These are phyloP conservation scores for Crematogaster levior DNA, from an alignment of 2,888 invertebrate genomes.

Conservation along the genomic window DNA sequence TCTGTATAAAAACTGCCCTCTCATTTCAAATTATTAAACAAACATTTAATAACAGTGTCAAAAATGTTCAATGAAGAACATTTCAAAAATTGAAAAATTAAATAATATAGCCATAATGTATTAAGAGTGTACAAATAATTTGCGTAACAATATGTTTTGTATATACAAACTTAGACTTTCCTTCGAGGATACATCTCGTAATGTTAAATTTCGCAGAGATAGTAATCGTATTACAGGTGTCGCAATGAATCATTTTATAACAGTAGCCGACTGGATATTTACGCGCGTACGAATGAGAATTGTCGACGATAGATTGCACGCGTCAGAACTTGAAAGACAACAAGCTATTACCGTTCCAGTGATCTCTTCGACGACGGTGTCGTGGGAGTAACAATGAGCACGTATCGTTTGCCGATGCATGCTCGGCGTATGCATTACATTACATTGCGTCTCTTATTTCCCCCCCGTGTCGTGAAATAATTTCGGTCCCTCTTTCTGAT, in stretches of 20 bases:
- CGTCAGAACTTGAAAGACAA: constrained; percentile 60
- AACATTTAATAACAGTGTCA: neutral
- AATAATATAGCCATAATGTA: too few relatives aligned
- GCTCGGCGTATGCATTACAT: neutral
- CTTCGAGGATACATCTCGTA: neutral
- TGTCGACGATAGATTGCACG: constrained; percentile 49
- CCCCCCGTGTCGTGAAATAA: constrained; percentile 34
- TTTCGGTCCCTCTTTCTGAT: constrained; percentile 21
- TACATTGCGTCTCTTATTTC: neutral
- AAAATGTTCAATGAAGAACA: neutral
- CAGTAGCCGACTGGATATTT: neutral
- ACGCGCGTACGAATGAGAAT: constrained; percentile 16
- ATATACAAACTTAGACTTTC: neutral
- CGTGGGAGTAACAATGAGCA: constrained; percentile 10
- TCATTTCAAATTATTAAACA: neutral
- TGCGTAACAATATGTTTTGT: too few relatives aligned
- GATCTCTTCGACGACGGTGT: constrained; percentile 36
- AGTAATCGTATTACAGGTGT: constrained; percentile 3
- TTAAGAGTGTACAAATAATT: too few relatives aligned
- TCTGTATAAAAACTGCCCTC: neutral
- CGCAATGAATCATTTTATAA: constrained; percentile 54
- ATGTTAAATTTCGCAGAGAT: constrained; percentile 32
- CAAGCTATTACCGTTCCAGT: constrained; percentile 58
- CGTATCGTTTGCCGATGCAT: neutral
- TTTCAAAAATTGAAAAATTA: neutral